Base-by-base conservation (phyloP, 2,888 invertebrate species). In the Erebia ligea region DNA sequence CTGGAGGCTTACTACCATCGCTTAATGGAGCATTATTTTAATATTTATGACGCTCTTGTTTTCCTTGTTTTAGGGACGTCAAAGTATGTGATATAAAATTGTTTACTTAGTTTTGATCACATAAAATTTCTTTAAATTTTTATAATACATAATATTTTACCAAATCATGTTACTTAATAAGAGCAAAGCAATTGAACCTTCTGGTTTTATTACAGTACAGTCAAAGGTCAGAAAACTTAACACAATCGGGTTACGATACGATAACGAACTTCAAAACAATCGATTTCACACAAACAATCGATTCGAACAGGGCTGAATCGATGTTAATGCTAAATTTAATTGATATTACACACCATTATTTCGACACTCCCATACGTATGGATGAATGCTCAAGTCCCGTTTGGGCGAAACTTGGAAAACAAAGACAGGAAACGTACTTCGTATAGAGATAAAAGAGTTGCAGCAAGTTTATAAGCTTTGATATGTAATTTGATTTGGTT, bases 361-460 rank as follows among this genome's bases (percentile, higher is more conserved):
- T 70, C 63, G 73, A 59, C 71, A 75, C 62, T 57, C 21, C 73
- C 70, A 69, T 75, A 68, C 66, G n/a, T n/a, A 57, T 15, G 64
- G 15, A 11, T 40, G 67, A 69, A 67, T 67, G 65, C 65, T 65
- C 52, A 48, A 61, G 67, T 72, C 72, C 71, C 71, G 69, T 70
- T 74, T 67, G 34, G 71, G 65, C 50, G 66, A 62, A 57, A 72
- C 73, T 61, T 73, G 65, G 57, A 58, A 70, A 58, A 76, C 75
- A 77, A 75, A 74, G 72, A 72, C 76, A 75, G 77, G 76, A 77
- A 76, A 71, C 61, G 68, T 67, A 52, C 61, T 17, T 45, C 59
- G 40, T 64, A 52, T 67, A 71, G 67, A 71, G 67, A 69, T 72
- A 72, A 68, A 70, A 61, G 64, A 71, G 70, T 42, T 42, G 40